Percentiles rank a stretch among this genome's conserved stretches.
Conservation (phyloP, 1,140 invertebrate species). For the Heliconius melpomene region DNA sequence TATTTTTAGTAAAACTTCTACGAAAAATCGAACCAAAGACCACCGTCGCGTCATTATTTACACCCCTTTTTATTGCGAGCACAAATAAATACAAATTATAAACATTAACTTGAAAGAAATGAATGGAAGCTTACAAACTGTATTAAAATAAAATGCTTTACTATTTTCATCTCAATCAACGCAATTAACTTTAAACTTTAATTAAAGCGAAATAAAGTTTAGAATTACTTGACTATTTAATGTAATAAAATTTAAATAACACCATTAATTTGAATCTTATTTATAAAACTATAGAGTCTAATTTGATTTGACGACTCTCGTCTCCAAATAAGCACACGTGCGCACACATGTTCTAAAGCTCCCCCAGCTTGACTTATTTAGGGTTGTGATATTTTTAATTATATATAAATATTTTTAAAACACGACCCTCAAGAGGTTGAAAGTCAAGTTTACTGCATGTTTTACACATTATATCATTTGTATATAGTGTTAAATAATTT, state of each 20-base stretch:
- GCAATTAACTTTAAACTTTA: not conserved
- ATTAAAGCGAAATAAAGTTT: fast-evolving
- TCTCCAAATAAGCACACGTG: slow-evolving; percentile 26
- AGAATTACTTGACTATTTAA: not conserved
- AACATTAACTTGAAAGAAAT: slow-evolving; percentile 15
- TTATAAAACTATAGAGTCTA: fast-evolving
- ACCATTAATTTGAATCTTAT: not conserved
- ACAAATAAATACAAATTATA: not conserved
- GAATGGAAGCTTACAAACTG: slow-evolving; percentile 13
- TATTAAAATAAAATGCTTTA: slow-evolving; percentile 6
- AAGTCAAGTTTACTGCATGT: not conserved
- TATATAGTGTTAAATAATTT: too few relatives aligned
- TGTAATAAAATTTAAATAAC: not conserved
- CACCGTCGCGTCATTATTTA: not conserved
- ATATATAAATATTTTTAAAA: not conserved
- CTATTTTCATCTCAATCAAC: not conserved
- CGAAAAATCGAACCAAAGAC: not conserved
- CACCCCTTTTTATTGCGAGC: not conserved
- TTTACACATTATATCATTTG: not conserved
- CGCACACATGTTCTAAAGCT: slow-evolving; percentile 32
- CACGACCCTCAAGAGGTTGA: not conserved
- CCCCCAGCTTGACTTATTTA: slow-evolving; percentile 33
- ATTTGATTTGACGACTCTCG: not conserved
- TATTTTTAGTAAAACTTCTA: not conserved
- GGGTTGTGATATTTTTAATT: slow-evolving; percentile 23